phyloP scores from a whole-genome alignment of 2,888 invertebrate species.

The Theretra japonica region DNA sequence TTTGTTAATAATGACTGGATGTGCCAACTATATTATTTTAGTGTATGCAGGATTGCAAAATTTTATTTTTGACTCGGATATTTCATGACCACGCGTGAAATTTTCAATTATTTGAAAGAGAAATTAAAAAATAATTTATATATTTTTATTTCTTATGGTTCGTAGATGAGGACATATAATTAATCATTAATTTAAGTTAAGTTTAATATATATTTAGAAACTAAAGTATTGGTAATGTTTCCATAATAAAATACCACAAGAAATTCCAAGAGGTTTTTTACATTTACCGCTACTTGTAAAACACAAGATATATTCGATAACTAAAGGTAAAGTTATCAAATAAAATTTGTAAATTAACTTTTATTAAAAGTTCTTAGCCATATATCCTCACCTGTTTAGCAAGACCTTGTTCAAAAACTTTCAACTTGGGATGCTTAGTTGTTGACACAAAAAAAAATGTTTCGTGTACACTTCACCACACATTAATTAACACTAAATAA shows the following conservation, averaged over 20 bases:
- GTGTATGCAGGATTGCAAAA: too few relatives aligned
- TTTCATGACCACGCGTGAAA: too few relatives aligned
- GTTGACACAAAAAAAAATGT: conserved; percentile 56
- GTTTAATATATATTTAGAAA: too few relatives aligned
- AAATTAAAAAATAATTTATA: too few relatives aligned
- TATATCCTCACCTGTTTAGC: conserved; percentile 58
- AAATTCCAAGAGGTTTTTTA: not conserved
- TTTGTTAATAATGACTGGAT: too few relatives aligned
- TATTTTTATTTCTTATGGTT: too few relatives aligned
- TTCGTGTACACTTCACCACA: conserved; percentile 33
- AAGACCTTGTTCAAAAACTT: conserved; percentile 66
- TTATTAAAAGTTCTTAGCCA: conserved; percentile 21
- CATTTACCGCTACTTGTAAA: not conserved
- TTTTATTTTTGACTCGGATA: too few relatives aligned
- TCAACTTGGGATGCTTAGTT: conserved; percentile 55
- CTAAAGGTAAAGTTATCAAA: too few relatives aligned
- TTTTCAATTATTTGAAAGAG: too few relatives aligned
- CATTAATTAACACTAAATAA: not conserved
- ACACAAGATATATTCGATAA: not conserved
- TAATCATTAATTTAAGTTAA: too few relatives aligned
- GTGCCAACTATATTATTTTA: too few relatives aligned
- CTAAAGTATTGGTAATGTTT: not conserved
- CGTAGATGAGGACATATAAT: too few relatives aligned
- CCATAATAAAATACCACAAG: not conserved
- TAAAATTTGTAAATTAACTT: not conserved